These are phyloP conservation scores for Ceyx cyanopectus DNA, from an alignment of 2,113 vertebrate species.

Conservation along the genomic window DNA sequence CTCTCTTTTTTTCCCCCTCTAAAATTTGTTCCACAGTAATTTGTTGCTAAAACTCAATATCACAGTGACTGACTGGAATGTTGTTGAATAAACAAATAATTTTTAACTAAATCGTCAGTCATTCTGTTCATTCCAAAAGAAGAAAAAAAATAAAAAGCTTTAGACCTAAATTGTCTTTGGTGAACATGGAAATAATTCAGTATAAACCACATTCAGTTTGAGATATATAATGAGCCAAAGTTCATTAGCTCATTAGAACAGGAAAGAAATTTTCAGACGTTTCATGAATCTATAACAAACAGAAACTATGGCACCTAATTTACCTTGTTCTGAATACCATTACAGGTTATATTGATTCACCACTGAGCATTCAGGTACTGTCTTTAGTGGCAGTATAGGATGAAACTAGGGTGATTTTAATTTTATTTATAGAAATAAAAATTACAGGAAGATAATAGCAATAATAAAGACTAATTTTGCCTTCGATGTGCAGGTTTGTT, in stretches of 20 bases:
- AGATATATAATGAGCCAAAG: slow-evolving; percentile 58
- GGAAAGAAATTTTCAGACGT: slow-evolving; percentile 52
- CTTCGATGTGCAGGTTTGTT: not conserved
- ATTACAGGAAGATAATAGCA: not conserved
- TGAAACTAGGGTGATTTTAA: not conserved
- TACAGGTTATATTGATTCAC: slow-evolving; percentile 30
- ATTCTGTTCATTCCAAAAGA: not conserved
- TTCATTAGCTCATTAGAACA: slow-evolving; percentile 55
- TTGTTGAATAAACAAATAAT: slow-evolving; percentile 13
- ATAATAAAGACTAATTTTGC: not conserved
- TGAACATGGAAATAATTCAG: slow-evolving; percentile 57
- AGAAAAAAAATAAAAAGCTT: not conserved
- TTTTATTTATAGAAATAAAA: not conserved
- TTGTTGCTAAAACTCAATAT: not conserved
- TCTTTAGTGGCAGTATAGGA: not conserved
- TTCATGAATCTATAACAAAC: slow-evolving; percentile 55
- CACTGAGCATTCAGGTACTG: not conserved
- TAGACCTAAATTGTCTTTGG: slow-evolving; percentile 29
- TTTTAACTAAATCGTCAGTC: not conserved
- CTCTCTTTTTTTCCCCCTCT: not conserved
- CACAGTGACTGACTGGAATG: not conserved
- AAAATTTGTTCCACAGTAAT: slow-evolving; percentile 11
- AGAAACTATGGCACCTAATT: slow-evolving; percentile 51
- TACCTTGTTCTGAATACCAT: slow-evolving; percentile 41
- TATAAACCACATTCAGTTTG: slow-evolving; percentile 34